A percentile compares a stretch with the other conserved stretches of the same genome.
Conservation (phyloP, 1,140 invertebrate species). For the Ceratina australensis region DNA sequence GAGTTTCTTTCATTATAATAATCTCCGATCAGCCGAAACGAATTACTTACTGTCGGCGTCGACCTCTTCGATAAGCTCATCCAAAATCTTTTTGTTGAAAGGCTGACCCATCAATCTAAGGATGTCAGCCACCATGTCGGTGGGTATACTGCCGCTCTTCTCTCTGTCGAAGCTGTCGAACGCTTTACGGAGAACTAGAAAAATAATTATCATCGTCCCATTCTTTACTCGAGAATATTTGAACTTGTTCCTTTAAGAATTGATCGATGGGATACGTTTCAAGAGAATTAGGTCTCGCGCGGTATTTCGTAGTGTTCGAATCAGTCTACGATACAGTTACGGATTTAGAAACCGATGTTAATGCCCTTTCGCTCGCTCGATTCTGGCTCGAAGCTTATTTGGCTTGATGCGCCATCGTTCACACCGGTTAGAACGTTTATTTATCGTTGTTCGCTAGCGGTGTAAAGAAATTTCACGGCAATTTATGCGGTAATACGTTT, state of each 20-base stretch:
- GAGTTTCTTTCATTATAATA: neutral
- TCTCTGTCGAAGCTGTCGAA: conserved; percentile 98
- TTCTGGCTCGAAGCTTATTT: conserved; percentile 71
- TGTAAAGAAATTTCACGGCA: conserved; percentile 16
- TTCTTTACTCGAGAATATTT: neutral
- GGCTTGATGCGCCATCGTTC: conserved; percentile 58
- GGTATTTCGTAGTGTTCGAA: conserved; percentile 16
- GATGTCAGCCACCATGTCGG: conserved; percentile 96
- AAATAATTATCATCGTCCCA: neutral
- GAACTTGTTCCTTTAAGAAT: too few relatives aligned
- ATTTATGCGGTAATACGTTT: conserved; percentile 25
- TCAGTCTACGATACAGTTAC: conserved; percentile 38
- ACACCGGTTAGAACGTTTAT: conserved; percentile 37
- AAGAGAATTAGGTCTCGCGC: too few relatives aligned
- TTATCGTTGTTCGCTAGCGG: conserved; percentile 25
- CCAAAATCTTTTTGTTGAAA: conserved; percentile 96
- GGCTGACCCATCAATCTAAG: conserved; percentile 96
- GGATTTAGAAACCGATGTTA: conserved; percentile 74
- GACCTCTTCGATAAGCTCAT: conserved; percentile 96
- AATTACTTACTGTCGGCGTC: conserved; percentile 93
- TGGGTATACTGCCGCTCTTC: conserved; percentile 95
- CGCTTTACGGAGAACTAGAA: conserved; percentile 91
- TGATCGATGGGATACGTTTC: too few relatives aligned
- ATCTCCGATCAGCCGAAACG: neutral
- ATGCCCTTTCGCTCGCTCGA: conserved; percentile 66